These are phyloP conservation scores for Epinephelus moara DNA, from an alignment of 2,113 vertebrate species.

Conservation along the genomic window DNA sequence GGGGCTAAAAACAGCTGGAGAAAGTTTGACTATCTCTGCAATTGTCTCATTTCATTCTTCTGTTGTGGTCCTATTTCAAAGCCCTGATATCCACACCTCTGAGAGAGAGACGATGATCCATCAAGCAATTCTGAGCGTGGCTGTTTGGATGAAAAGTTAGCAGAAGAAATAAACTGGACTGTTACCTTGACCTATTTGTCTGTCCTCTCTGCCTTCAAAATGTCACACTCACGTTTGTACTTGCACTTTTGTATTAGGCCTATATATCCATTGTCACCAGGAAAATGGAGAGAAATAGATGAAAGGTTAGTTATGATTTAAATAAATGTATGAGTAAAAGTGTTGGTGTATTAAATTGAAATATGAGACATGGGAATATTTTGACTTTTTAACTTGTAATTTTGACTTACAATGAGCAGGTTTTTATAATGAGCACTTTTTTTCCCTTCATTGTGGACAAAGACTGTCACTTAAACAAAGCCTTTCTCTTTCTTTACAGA, in stretches of 20 bases:
- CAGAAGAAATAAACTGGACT: background rate
- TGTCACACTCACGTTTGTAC: background rate
- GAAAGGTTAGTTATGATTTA: background rate
- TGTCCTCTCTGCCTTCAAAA: background rate
- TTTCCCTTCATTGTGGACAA: background rate
- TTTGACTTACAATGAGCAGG: no score
- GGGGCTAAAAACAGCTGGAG: conserved; percentile 19
- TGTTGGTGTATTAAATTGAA: background rate
- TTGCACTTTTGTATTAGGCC: background rate
- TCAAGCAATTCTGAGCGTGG: background rate
- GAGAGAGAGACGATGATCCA: background rate
- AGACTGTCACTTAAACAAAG: background rate
- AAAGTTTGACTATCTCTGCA: conserved; percentile 12
- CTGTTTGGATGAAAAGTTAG: background rate
- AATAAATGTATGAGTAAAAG: background rate
- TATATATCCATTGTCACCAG: background rate
- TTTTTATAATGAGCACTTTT: no score
- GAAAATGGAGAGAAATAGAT: background rate
- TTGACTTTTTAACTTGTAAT: no score
- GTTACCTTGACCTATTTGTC: background rate
- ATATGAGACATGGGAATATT: background rate
- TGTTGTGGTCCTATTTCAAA: conserved; percentile 27
- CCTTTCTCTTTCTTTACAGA: background rate
- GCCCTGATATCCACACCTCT: conserved; percentile 19
- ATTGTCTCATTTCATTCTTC: conserved; percentile 8